A percentile compares a stretch with the other conserved stretches of the same genome.
Conservation (phyloP, 1,140 invertebrate species). For the Sinonovacula constricta region DNA sequence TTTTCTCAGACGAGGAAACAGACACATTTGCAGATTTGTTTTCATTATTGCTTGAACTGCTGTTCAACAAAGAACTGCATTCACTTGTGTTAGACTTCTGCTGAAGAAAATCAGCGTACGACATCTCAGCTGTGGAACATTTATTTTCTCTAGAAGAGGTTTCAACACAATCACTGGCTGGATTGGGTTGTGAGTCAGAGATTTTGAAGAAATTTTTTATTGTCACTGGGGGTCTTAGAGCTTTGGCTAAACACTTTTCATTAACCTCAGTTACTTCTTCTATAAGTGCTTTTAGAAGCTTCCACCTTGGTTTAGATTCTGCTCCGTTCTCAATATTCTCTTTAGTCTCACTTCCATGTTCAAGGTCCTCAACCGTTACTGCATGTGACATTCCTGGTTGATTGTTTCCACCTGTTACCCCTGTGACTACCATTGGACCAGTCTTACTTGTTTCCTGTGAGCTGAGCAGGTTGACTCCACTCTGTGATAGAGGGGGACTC, state of each 20-base stretch:
- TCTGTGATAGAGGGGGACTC: not conserved
- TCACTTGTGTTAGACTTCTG: too few relatives aligned
- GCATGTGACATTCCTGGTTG: not conserved
- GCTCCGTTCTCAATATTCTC: not conserved
- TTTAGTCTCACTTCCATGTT: not conserved
- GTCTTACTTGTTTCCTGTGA: too few relatives aligned
- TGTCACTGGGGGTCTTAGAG: conserved; percentile 70
- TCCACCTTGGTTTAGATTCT: not conserved
- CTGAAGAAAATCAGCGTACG: too few relatives aligned
- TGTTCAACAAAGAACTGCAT: too few relatives aligned
- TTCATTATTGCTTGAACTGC: too few relatives aligned
- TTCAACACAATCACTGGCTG: too few relatives aligned
- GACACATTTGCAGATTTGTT: too few relatives aligned
- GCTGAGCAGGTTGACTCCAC: not conserved
- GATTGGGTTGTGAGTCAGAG: conserved; percentile 8
- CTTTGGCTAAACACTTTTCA: conserved; percentile 61
- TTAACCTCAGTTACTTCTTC: conserved; percentile 65
- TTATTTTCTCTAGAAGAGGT: too few relatives aligned
- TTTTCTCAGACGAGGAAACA: too few relatives aligned
- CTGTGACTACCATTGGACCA: too few relatives aligned
- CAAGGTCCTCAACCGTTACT: not conserved
- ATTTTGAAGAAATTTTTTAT: conserved; percentile 74
- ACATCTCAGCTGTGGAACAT: too few relatives aligned
- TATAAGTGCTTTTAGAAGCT: conserved; percentile 17
- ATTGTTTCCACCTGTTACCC: not conserved